Base-by-base conservation (phyloP, 2,888 invertebrate genomes). In the Crematogaster levior region DNA sequence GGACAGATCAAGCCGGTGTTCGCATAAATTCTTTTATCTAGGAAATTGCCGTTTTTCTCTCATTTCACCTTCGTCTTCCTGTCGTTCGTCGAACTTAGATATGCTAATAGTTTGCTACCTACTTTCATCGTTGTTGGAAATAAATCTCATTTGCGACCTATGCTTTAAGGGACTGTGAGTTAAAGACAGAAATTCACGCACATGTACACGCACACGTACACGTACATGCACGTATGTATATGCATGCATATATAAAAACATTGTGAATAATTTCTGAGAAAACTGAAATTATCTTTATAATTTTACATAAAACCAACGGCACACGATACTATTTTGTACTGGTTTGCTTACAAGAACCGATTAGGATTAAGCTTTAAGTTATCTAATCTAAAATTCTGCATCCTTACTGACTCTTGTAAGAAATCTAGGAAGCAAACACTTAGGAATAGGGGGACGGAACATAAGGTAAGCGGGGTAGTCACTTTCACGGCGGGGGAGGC, bases 1-100 rank as follows among this genome's bases (percentile, higher is more conserved):
- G 66, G 37, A 73, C 34, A 79, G 63, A 75, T 77, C 83, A 70
- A 63, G 60, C 60, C 83, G 81, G 83, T 84, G 79, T 83, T 77
- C 85, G 70, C 86, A 81, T 87, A 88, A 88, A 88, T 87, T 87
- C 66, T 72, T 88, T 85, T 89, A 88, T 88, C 88, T 86, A 61
- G 88, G 84, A 87, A 90, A 91, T 90, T 88, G 86, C 87, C 86
- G 84, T 86, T 91, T 89, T 88, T 86, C 83, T 85, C 75, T 68
- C 84, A 61, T 65, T 75, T 83, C 70, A 84, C 85, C 89, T 88
- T 88, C 89, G 72, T 89, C 85, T 87, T 90, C 73, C 84, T 86
- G 84, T 86, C 89, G 80, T 81, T 68, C 90, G 74, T 89, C 86
- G 87, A 89, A 83, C 85, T 83, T 81, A 86, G 85, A 89, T 90